Conservation (phyloP, 2,797 vertebrate species). For the Melanotaenia nigrans region DNA sequence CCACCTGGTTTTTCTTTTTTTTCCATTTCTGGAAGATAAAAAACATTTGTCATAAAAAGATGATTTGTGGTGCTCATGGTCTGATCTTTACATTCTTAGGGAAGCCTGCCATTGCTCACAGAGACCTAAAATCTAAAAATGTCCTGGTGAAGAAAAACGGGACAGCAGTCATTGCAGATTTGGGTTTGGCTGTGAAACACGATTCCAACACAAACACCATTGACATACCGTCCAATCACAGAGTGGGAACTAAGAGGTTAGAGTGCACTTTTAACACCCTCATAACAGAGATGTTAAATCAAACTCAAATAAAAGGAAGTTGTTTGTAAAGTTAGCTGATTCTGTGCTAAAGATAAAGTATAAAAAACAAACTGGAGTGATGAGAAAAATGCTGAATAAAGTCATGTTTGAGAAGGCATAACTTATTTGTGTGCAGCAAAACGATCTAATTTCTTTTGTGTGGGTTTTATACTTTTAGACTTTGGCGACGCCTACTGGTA, state of each 20-base stretch:
- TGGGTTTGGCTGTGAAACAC: constrained; percentile 96
- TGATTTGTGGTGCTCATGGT: background rate
- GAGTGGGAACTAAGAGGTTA: constrained; percentile 97
- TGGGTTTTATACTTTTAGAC: background rate
- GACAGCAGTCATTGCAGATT: constrained; percentile 92
- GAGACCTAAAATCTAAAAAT: constrained; percentile 98
- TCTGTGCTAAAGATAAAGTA: constrained; percentile 1
- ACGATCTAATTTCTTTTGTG: background rate
- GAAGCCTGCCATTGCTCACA: constrained; percentile 96
- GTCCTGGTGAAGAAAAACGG: constrained; percentile 96
- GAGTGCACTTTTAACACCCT: constrained; percentile 11
- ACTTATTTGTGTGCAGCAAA: background rate
- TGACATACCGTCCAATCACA: constrained; percentile 92
- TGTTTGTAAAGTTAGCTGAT: background rate
- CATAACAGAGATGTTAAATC: constrained; percentile 18
- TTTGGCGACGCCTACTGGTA: constrained; percentile 24
- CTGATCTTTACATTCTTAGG: constrained; percentile 77
- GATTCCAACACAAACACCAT: constrained; percentile 91
- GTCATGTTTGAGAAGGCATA: background rate
- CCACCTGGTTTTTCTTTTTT: background rate
- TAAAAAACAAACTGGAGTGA: background rate
- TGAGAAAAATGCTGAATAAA: constrained; percentile 6
- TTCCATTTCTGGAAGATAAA: background rate
- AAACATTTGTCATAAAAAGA: background rate
- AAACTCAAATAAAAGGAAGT: background rate